Percentiles rank a stretch among this genome's conserved stretches.
phyloP scores from a whole-genome alignment of 2,113 vertebrate species.

The Riparia riparia region DNA sequence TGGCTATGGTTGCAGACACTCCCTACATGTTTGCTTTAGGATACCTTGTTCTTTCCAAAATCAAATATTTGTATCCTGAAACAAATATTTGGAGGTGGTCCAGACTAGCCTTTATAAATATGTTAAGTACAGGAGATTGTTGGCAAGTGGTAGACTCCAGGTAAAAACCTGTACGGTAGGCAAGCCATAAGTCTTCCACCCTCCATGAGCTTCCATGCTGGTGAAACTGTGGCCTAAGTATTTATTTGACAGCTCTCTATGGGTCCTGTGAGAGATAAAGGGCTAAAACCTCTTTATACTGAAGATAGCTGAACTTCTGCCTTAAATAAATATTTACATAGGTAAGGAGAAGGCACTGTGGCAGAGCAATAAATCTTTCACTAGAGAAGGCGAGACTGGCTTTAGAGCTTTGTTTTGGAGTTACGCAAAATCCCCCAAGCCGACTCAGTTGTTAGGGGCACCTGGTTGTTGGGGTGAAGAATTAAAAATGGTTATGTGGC shows the following conservation, averaged over 20 bases:
- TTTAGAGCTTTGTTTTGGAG: neutral
- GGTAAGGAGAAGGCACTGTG: neutral
- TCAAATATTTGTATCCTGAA: conserved; percentile 63
- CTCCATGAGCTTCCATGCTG: neutral
- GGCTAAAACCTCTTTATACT: neutral
- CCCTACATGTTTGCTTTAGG: conserved; percentile 33
- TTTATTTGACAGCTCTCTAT: neutral
- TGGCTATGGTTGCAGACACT: neutral
- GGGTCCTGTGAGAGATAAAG: neutral
- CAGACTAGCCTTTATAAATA: conserved; percentile 25
- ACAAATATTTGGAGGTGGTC: conserved; percentile 43
- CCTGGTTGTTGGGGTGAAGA: neutral
- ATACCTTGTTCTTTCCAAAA: conserved; percentile 54
- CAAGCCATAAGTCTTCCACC: neutral
- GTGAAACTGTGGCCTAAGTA: neutral
- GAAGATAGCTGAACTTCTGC: conserved; percentile 43
- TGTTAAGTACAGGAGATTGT: neutral
- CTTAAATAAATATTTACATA: conserved; percentile 40
- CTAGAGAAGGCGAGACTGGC: neutral
- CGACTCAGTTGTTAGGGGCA: neutral
- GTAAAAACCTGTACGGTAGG: neutral
- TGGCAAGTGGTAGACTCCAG: neutral
- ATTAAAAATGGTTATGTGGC: neutral
- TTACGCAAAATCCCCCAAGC: neutral
- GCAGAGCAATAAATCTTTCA: neutral